Evolutionary conservation across 2,888 invertebrate species (phyloP).

Genomic region (Pherbina coryleti): DNA sequence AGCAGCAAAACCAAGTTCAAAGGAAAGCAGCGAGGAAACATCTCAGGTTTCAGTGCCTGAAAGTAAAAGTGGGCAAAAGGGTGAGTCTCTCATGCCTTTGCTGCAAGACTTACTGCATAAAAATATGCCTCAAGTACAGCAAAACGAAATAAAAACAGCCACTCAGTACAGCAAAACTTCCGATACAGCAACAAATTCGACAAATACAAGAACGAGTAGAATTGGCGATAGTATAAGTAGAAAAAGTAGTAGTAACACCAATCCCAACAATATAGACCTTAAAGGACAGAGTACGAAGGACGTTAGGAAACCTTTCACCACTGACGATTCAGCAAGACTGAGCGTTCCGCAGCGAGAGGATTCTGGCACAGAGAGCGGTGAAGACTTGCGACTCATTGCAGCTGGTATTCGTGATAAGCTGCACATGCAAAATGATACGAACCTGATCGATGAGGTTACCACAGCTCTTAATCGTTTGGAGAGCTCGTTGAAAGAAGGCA

Average conservation of each 20-base stretch:
- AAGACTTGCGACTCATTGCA: conserved; percentile 74
- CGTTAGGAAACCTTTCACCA: conserved; percentile 36
- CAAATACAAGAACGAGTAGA: conserved; percentile 47
- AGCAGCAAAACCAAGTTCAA: conserved; percentile 11
- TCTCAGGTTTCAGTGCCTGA: not conserved
- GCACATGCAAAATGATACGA: conserved; percentile 74
- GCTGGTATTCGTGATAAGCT: conserved; percentile 71
- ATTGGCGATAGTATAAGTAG: conserved; percentile 51
- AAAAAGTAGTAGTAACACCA: conserved; percentile 49
- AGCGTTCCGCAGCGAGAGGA: conserved; percentile 72
- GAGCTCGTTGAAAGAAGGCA: conserved; percentile 76
- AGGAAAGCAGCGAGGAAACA: too few species aligned
- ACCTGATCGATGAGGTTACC: conserved; percentile 82
- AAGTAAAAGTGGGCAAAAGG: conserved; percentile 67
- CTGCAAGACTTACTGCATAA: conserved; percentile 76
- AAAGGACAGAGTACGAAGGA: conserved; percentile 54
- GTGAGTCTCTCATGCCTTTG: conserved; percentile 82
- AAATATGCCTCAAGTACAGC: conserved; percentile 55
- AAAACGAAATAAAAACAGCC: conserved; percentile 37
- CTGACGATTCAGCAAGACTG: conserved; percentile 45
- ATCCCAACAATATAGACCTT: conserved; percentile 38
- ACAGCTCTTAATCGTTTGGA: conserved; percentile 82
- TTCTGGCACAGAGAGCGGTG: conserved; percentile 79
- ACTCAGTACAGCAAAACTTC: conserved; percentile 48
- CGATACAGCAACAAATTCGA: conserved; percentile 9